phyloP scores from a whole-genome alignment of 1,140 invertebrate genomes.

The Pissodes strobi region DNA sequence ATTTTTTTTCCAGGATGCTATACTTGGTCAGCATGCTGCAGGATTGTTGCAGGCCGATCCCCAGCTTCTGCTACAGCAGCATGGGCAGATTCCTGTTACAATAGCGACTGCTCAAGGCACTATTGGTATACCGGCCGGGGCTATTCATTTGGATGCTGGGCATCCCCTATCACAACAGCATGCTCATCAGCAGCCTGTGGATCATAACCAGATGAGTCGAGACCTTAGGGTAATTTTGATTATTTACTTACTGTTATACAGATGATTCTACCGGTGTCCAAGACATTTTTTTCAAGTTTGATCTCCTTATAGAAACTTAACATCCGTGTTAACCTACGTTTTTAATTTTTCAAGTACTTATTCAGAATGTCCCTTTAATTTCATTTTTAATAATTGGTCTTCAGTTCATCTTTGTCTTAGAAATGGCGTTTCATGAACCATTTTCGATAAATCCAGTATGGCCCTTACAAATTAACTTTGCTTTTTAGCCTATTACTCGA shows the following conservation, averaged over 20 bases:
- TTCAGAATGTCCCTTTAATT: no score
- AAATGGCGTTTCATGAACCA: not conserved
- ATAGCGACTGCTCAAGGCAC: conserved; percentile 52
- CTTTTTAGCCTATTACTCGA: not conserved
- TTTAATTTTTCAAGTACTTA: no score
- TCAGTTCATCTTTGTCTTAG: not conserved
- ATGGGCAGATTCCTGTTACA: conserved; percentile 53
- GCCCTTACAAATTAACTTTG: not conserved
- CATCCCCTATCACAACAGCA: conserved; percentile 37
- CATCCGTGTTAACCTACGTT: no score
- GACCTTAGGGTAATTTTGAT: conserved; percentile 36
- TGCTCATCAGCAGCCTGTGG: conserved; percentile 52
- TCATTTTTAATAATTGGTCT: no score
- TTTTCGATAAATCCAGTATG: no score
- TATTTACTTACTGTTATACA: no score
- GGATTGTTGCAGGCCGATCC: conserved; percentile 52
- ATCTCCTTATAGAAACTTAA: no score
- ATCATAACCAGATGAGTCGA: conserved; percentile 37
- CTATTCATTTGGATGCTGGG: conserved; percentile 54
- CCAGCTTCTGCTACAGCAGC: conserved; percentile 50
- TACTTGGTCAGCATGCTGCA: conserved; percentile 49
- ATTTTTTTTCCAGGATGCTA: conserved; percentile 50
- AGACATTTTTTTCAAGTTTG: no score
- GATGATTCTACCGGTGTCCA: no score
- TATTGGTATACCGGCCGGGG: conserved; percentile 51